These are phyloP conservation scores for Eubasilissa splendida DNA, from an alignment of 2,888 invertebrate species.

Conservation along the genomic window DNA sequence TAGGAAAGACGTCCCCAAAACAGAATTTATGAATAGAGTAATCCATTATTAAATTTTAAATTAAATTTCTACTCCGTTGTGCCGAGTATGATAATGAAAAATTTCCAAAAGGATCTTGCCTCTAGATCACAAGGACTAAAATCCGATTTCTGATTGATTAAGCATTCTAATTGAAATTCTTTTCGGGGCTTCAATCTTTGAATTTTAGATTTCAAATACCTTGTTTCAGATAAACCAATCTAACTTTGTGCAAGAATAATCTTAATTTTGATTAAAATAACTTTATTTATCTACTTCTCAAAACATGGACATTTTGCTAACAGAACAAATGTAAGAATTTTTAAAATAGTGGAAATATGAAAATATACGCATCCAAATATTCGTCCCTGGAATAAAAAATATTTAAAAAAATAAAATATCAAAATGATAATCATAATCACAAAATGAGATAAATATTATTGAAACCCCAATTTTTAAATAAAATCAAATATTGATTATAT, in stretches of 20 bases:
- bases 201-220: slow-evolving; percentile 31
- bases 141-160: slow-evolving; percentile 54
- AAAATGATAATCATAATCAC: not conserved
- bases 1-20: not conserved
- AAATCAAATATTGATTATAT: too few species aligned
- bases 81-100: slow-evolving; percentile 23
- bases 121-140: slow-evolving; percentile 24
- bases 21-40: slow-evolving; percentile 16
- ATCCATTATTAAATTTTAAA: slow-evolving; percentile 29
- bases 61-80: slow-evolving; percentile 10
- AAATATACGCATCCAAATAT: too few species aligned
- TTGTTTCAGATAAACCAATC: slow-evolving; percentile 47
- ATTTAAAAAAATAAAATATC: not conserved
- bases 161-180: slow-evolving; percentile 52
- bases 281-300: slow-evolving; percentile 8
- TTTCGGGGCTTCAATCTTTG: slow-evolving; percentile 32
- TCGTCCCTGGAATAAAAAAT: not conserved
- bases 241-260: slow-evolving; percentile 51
- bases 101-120: slow-evolving; percentile 1
- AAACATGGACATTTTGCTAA: not conserved
- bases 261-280: slow-evolving; percentile 6
- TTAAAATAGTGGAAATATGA: not conserved
- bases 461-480: too few species aligned
- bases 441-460: too few species aligned
- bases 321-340: not conserved